A percentile compares a stretch with the other conserved stretches of the same genome.
phyloP scores from a whole-genome alignment of 2,113 vertebrate species.

The Hydropotes inermis region DNA sequence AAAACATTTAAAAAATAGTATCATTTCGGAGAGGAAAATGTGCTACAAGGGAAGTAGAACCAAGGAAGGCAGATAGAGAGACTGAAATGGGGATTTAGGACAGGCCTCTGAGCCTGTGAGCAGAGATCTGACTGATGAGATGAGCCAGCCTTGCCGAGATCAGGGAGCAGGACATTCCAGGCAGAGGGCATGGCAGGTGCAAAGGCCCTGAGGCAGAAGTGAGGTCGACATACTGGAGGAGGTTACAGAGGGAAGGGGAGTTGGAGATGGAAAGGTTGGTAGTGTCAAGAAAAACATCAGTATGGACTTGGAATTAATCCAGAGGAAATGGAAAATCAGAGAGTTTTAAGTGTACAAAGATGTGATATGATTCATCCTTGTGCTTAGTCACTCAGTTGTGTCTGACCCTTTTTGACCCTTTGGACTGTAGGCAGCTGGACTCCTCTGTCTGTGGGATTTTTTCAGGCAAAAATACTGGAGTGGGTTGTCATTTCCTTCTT shows the following conservation, averaged over 20 bases:
- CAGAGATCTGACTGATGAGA: not conserved
- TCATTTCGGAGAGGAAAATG: not conserved
- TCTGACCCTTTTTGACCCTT: not conserved
- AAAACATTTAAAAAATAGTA: not conserved
- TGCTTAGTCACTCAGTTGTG: not conserved
- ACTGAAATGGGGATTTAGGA: not conserved
- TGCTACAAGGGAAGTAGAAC: no score
- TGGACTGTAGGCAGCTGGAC: not conserved
- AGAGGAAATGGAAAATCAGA: not conserved
- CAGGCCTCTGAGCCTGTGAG: not conserved
- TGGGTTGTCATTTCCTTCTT: not conserved
- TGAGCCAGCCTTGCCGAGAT: not conserved
- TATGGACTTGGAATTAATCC: not conserved
- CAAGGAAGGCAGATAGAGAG: not conserved
- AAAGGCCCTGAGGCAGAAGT: not conserved
- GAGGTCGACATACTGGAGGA: fast-evolving
- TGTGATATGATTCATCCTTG: not conserved
- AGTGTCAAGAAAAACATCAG: not conserved
- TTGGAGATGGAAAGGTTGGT: not conserved
- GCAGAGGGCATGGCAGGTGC: not conserved
- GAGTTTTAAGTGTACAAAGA: not conserved
- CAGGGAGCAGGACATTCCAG: not conserved
- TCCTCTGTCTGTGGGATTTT: not conserved
- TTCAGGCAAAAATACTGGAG: not conserved
- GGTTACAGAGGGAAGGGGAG: not conserved